Base-by-base conservation (phyloP, 2,888 invertebrate genomes). In the Dioctria linearis region DNA sequence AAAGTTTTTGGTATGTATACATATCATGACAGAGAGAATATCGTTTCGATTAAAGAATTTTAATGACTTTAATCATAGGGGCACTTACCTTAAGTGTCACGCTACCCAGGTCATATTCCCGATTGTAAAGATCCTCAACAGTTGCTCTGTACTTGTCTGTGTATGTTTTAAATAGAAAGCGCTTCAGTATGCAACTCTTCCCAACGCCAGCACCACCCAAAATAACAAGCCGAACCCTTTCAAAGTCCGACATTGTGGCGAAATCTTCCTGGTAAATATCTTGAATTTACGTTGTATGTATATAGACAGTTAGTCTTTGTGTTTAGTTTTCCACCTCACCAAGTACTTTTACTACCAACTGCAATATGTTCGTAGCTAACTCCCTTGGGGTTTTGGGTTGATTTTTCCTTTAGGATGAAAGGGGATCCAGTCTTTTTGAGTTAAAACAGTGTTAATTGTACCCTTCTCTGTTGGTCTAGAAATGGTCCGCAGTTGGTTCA, bases 121-220 rank as follows among this genome's bases (percentile, higher is more conserved):
- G 91, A 86, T 94, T 95, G 89, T 95, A 96, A 42, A 96, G 91
- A 88, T 97, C 97, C 87, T 97, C 96, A 49, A 96, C 95, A 11
- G 96, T 97, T 85, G 95, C 94, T 84, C 93, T 92, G 89, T 97
- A 96, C 86, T 94, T 93, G 85, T 95, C 95, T 73, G 92, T 91
- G 89, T 94, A 97, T 4, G 94, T 93, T 87, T 95, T 94, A 86
- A 93, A 93, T 80, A 96, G 91, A 86, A 96, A 94, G 75, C 95
- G 91, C 85, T 94, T 93, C 76, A 96, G 92, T 84, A 97, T 94
- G 85, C 95, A 93, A 86, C 95, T 95, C 88, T 97, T 97, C 11
- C 97, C 96, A 6, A 95, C 95, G 54, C 94, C 93, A 3, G 94
- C 92, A 2, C 95, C 95, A 5, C 96, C 96, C 63, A 96, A 90